These are phyloP conservation scores for Amaurobius ferox DNA, from an alignment of 2,888 invertebrate species.

Conservation along the genomic window DNA sequence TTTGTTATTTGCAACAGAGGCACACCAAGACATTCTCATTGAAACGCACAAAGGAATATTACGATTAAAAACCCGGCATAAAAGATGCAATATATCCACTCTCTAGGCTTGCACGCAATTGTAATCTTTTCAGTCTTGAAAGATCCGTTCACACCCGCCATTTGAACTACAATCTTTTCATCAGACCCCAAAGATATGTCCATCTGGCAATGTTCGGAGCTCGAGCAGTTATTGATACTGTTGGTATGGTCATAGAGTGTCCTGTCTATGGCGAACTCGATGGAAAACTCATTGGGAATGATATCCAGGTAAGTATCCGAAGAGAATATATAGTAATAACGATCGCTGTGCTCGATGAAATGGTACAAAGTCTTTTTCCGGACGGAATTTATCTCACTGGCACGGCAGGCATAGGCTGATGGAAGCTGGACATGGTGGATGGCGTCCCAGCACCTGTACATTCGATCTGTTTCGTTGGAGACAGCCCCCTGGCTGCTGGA, in stretches of 20 bases:
- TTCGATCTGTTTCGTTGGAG: slow-evolving; percentile 58
- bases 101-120: slow-evolving; percentile 44
- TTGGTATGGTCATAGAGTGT: slow-evolving; percentile 84
- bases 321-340: slow-evolving; percentile 89
- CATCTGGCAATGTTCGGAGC: slow-evolving; percentile 83
- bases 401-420: slow-evolving; percentile 37
- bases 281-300: slow-evolving; percentile 82
- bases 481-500: slow-evolving; percentile 69
- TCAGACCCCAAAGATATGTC: slow-evolving; percentile 84
- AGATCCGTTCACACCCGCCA: slow-evolving; percentile 32
- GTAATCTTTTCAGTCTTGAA: slow-evolving; percentile 22
- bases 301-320: slow-evolving; percentile 86
- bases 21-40: no score
- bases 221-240: slow-evolving; percentile 82
- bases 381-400: slow-evolving; percentile 39
- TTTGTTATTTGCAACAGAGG: no score
- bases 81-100: slow-evolving; percentile 50
- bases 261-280: slow-evolving; percentile 84
- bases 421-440: slow-evolving; percentile 30
- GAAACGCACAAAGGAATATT: slow-evolving; percentile 62
- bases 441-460: slow-evolving; percentile 43
- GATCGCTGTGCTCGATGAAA: slow-evolving; percentile 86
- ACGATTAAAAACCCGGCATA: slow-evolving; percentile 35
- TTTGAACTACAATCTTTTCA: slow-evolving; percentile 81
- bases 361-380: slow-evolving; percentile 74